Base-by-base conservation (phyloP, 2,888 invertebrate species). In the Julus scandinavius region DNA sequence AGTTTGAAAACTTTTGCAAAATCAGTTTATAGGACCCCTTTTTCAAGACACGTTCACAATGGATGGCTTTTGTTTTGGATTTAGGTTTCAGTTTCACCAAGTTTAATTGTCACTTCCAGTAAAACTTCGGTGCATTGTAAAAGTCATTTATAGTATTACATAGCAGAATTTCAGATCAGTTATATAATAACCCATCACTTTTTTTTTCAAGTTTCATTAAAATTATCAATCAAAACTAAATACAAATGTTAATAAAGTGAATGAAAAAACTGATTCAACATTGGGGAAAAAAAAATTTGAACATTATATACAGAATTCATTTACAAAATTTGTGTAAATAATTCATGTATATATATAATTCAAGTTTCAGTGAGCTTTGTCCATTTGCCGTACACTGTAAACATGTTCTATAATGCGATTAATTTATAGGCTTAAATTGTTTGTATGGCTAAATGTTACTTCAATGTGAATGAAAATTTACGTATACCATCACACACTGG, bases 401-500 rank as follows among this genome's bases (percentile, higher is more conserved):
- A 45, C 7, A 7, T 45, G 7, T 45, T 7, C 45, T 45, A 45
- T 45, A 45, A 45, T 45, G 54, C 54, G 11, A 54, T 54, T 54
- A 54, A 54, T 54, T 54, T 54, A 17, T 54, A 54, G 7, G 45
- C 45, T 54, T 54, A 17, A 54, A 54, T 54, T 13, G 11, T 54
- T 45, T 54, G 17, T 63, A 17, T 63, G 63, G 63, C 63, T 15
- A 63, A 63, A 63, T 63, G 63, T 63, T 63, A 63, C n/a, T 63
- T 63, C n/a, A 63, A 63, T 63, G 63, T 63, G 63, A 63, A 63
- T 63, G 63, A 63, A 63, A n/a, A 63, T 63, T 63, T 63, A 63
- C n/a, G 63, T 63, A 63, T 63, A 83, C 87, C 87, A 87, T 87
- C 87, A 87, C 87, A 87, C 29, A 41, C 29, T 80, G 38, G 87